Evolutionary conservation across 2,797 vertebrate genomes (phyloP), one percentile per base, ranked within the genome.

Genomic region (Mallotus villosus): DNA sequence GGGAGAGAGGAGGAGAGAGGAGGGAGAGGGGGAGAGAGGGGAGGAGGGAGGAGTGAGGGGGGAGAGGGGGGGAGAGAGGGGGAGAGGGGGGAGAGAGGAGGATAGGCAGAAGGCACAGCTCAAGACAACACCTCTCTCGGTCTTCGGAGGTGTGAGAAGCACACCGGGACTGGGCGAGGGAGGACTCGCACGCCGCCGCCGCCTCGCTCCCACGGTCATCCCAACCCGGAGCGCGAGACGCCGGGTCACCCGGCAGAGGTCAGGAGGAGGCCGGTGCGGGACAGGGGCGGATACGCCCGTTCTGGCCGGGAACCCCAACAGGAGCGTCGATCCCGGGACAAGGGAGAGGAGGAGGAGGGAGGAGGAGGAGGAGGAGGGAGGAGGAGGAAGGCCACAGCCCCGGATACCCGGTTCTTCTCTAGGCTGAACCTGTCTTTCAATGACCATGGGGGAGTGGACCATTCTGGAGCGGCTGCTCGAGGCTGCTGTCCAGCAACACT

Each of bases 401-500:
- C 78, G 51, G 63, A 71, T 64, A 81, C 70, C 77, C 11, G 41
- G 78, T 88, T 84, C 81, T 74, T 55, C 77, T 80, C 5, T 9
- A 21, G 17, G 29, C 24, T 49, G 57, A 60, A 24, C 77, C 67
- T 79, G 27, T 85, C 85, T 76, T 74, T 85, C 46, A 12, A 19
- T 66, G 58, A 78, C 78, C 87, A 95, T 95, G 94, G 95, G 95
- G 21, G 95, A 96, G 89, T 96, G 95, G 95, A 95, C 95, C 77
- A 96, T 96, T 78, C 74, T 96, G 87, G 95, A 96, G 93, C 90
- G 95, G 85, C 89, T 96, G 89, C 92, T 96, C 89, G 95, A 96
- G 90, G 95, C 95, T 59, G 95, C 95, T 67, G 95, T 96, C 80
- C 95, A 96, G 91, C 95, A 96, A 92, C 95, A 96, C 88, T 96